Base-by-base conservation (phyloP, 2,113 vertebrate species). In the Rhinogobius similis region DNA sequence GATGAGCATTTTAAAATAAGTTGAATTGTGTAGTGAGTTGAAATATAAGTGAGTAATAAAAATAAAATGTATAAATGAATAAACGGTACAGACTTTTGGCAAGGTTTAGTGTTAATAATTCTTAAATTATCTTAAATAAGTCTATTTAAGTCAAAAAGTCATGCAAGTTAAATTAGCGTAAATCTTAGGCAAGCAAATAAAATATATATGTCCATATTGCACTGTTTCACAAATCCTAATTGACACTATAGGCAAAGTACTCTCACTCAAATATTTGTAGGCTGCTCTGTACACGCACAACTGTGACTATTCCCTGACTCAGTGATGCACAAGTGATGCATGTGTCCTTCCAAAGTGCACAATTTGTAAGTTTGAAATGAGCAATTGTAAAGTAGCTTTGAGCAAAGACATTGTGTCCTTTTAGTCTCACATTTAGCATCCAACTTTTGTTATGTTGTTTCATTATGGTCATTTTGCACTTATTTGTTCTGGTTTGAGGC, bases 321-420 rank as follows among this genome's bases (percentile, higher is more conserved):
- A 55, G 24, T 55, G 52, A 55, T 55, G 52, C 52, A 55, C 11
- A 55, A 55, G 52, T 55, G 52, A 55, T 53, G 21, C 50, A 53
- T 55, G 52, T 55, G 52, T 26, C 52, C 23, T n/a, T 11, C 24
- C 52, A 26, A 55, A 55, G 52, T 11, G 50, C 50, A 46, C 44
- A 53, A 12, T 55, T 26, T 55, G 52, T 55, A 26, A 5, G 52
- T 55, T 26, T 55, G 23, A 55, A 55, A 55, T 55, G 52, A 55
- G 52, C 52, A 26, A 53, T 53, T 53, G 52, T 53, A 53, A 55
- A 55, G 52, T 55, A 26, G 52, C 52, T 26, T 55, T 26, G 12
- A 55, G 52, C 52, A 55, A 55, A 55, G 52, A 55, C 52, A 55
- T 5, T 6, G 13, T 55, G 52, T 55, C 52, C 52, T 55, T 48